phyloP scores from a whole-genome alignment of 1,140 invertebrate species.

The Hyles euphorbiae region DNA sequence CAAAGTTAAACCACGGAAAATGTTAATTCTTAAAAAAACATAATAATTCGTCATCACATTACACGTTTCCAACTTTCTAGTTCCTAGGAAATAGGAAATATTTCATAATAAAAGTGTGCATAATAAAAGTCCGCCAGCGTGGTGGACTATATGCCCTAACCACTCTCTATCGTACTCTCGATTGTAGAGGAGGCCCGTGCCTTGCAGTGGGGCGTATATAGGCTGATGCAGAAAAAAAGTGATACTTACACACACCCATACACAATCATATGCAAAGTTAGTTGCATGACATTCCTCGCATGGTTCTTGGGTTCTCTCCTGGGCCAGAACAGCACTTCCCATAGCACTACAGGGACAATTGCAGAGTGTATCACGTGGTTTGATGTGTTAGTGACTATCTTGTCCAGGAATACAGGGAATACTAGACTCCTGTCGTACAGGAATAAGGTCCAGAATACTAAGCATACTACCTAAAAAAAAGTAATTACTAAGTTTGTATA shows the following conservation, averaged over 20 bases:
- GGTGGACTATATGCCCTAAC: no score
- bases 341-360: slow-evolving; percentile 34
- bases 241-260: slow-evolving; percentile 47
- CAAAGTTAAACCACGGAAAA: no score
- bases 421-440: slow-evolving; percentile 39
- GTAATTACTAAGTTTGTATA: neutral
- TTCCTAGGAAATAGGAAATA: no score
- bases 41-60: no score
- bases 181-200: no score
- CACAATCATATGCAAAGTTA: slow-evolving; percentile 23
- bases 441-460: slow-evolving; percentile 47
- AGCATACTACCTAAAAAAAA: slow-evolving; percentile 29
- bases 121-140: no score
- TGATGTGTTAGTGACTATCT: slow-evolving; percentile 27
- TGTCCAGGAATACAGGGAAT: slow-evolving; percentile 34
- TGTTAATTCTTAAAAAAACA: no score
- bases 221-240: neutral
- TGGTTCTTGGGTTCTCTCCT: slow-evolving; percentile 34
- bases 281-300: slow-evolving; percentile 25
- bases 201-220: no score
- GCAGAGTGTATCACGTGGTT: slow-evolving; percentile 54
- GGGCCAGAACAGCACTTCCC: slow-evolving; percentile 35
- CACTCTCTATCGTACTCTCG: no score
- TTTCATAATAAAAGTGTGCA: no score
- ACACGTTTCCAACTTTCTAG: no score